Base-by-base conservation (phyloP, 2,888 invertebrate genomes). In the Papilio gigon region DNA sequence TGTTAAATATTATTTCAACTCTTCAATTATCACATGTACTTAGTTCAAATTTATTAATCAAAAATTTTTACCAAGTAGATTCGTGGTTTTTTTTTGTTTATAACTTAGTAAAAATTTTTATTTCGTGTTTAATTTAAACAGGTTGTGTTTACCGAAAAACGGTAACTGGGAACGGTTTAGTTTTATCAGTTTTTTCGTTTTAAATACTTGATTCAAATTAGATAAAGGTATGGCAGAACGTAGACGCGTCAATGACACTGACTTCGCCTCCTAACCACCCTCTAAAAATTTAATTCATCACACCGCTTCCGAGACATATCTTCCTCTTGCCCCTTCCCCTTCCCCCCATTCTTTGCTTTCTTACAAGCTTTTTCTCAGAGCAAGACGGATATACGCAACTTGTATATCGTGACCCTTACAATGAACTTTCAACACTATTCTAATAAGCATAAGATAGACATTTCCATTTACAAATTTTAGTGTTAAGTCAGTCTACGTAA, bases 221-320 rank as follows among this genome's bases (percentile, higher is more conserved):
- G 84, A 86, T 85, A 83, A 86, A 85, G 85, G 85, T 82, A 82
- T 82, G 84, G 82, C 84, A 80, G 84, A 86, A 88, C 85, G 86
- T 87, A 87, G 89, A 86, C 86, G 85, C 88, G 86, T 83, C 85
- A 82, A 86, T 84, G 86, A 85, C 87, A 64, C 64, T 87, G 87
- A 86, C 86, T 85, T 84, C 71, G 80, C 84, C 83, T 82, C 86
- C 86, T 77, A 77, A 78, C 82, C 85, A 84, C 90, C 90, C 91
- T 84, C 90, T 90, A 90, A 91, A 91, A 92, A 92, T 92, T 92
- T 91, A 92, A 92, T 92, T 92, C 92, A 91, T 91, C 92, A 92
- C 89, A 82, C 82, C 85, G 77, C 81, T 79, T 80, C 85, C 85
- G 88, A 89, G 90, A 91, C 90, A 90, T 88, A 89, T 91, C 90